A percentile compares a stretch with the other conserved stretches of the same genome.
These are phyloP conservation scores for Squalus acanthias DNA, from an alignment of 2,797 vertebrate species.

Conservation along the genomic window DNA sequence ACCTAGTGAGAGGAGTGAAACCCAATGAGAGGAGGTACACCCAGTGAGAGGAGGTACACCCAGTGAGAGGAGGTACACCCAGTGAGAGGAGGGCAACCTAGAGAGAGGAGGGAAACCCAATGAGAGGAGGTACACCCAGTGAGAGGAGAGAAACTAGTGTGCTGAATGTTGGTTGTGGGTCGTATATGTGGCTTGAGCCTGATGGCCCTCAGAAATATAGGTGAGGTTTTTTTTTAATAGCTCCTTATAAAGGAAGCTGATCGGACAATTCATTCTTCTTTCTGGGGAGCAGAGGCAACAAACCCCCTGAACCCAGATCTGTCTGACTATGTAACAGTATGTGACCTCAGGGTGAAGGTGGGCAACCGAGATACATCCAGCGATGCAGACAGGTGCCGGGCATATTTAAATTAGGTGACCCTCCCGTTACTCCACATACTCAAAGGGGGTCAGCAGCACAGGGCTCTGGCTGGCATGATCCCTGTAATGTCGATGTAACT, in stretches of 20 bases:
- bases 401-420: not conserved
- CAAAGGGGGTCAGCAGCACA: not conserved
- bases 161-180: not conserved
- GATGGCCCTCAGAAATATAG: not conserved
- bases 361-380: not conserved
- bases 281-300: not conserved
- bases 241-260: not conserved
- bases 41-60: too few relatives aligned
- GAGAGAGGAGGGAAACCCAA: too few relatives aligned
- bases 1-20: too few relatives aligned
- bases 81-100: too few relatives aligned
- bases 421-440: not conserved
- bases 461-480: too few relatives aligned
- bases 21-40: too few relatives aligned
- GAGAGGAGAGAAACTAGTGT: not conserved
- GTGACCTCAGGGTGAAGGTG: not conserved
- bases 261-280: not conserved
- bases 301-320: not conserved
- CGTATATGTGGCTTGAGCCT: not conserved
- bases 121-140: too few relatives aligned
- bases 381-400: not conserved
- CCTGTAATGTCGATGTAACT: not conserved
- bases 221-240: not conserved
- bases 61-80: not conserved
- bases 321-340: not conserved